Evolutionary conservation across 2,113 vertebrate genomes (phyloP), one percentile per base, ranked within the genome.

Genomic region (Rhipidura dahli): DNA sequence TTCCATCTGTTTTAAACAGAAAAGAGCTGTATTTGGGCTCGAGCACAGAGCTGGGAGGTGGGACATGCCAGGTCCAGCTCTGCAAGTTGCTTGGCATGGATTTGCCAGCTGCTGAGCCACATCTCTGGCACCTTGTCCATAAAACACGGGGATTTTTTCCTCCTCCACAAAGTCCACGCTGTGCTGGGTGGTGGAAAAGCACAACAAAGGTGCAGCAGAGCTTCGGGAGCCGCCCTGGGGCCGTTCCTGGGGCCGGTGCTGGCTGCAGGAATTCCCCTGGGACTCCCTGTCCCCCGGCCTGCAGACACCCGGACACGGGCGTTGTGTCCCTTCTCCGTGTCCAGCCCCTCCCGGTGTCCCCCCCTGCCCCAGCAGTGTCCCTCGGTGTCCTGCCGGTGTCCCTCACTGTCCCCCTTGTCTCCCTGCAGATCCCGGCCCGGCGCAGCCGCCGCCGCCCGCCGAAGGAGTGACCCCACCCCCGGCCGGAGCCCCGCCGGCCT

Each of bases 381-480:
- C 39, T 28, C 6, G 7, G 30, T n/a, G 64, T 35, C 45, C 24
- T 7, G 7, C 4, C 10, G 1, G 19, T 35, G 71, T 75, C 73
- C 28, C 76, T 66, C 21, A 54, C 27, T 47, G 63, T 78, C 19
- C 33, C 59, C 40, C 1, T 17, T 45, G 11, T 42, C 28, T 20
- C 66, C 28, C 85, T 37, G 45, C 97, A 98, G 98, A 98, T 93
- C 96, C 97, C 4, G 94, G 97, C 40, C 97, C 97, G 9, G 96
- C 98, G 13, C 56, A 98, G 96, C 98, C 87, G 0, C 97, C 89
- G 0, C 97, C 96, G 0, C 96, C 98, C 7, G 94, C 98, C 6
- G 99, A 99, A n/a, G 98, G 98, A 45, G 97, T 99, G n/a, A 98
- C 98, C 33, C 97, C 98, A 0, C 98, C 96, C 16, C 98, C 98